These are phyloP conservation scores for Drepana arcuata DNA, from an alignment of 1,140 invertebrate genomes.

Conservation along the genomic window DNA sequence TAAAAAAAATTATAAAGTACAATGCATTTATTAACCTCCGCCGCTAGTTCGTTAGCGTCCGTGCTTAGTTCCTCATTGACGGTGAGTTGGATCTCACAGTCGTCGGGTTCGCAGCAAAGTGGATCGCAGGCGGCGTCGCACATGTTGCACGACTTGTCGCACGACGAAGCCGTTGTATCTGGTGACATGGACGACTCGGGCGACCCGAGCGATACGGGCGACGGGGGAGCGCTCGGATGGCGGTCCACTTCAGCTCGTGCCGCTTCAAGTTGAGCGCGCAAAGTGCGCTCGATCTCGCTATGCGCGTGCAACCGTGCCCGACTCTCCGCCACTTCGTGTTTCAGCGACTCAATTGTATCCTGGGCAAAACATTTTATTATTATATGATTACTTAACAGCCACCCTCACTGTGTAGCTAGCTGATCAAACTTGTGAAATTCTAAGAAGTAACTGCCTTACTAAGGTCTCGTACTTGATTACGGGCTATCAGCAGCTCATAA, in stretches of 20 bases:
- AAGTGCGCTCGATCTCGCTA: conserved; percentile 53
- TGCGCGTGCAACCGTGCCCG: conserved; percentile 49
- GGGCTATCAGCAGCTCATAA: too few relatives aligned
- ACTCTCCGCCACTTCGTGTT: conserved; percentile 63
- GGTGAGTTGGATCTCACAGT: conserved; percentile 39
- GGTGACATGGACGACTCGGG: conserved; percentile 14
- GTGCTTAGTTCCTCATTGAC: conserved; percentile 53
- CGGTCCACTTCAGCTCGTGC: conserved; percentile 41
- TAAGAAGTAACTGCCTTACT: too few relatives aligned
- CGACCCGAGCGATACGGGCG: neutral
- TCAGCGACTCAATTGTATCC: conserved; percentile 59
- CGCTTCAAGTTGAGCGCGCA: conserved; percentile 55
- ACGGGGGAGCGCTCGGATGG: conserved; percentile 1
- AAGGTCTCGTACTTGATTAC: too few relatives aligned
- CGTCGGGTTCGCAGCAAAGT: conserved; percentile 40
- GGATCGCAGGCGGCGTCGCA: conserved; percentile 55
- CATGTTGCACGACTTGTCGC: conserved; percentile 19
- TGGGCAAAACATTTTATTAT: conserved; percentile 21
- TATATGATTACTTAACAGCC: too few relatives aligned
- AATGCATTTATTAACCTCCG: conserved; percentile 34
- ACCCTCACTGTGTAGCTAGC: too few relatives aligned
- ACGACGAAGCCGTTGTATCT: conserved; percentile 11
- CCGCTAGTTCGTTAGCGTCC: conserved; percentile 57
- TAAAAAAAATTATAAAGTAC: conserved; percentile 3
- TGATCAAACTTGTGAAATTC: too few relatives aligned